These are phyloP conservation scores for Burhinus bistriatus DNA, from an alignment of 2,113 vertebrate species.

Conservation along the genomic window DNA sequence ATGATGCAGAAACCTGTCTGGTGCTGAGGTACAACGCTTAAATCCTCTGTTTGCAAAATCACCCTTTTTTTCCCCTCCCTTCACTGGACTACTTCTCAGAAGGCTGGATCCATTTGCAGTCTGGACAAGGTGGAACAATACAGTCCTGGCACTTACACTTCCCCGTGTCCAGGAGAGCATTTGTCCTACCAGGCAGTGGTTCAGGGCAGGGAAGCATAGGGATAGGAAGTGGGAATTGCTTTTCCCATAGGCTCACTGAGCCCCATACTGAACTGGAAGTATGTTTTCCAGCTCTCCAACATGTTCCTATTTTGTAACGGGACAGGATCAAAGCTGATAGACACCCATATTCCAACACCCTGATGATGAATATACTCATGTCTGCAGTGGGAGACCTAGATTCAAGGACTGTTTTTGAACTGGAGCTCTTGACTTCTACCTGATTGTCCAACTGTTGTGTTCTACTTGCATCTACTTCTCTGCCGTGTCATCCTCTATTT, in stretches of 20 bases:
- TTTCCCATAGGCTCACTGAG: background rate
- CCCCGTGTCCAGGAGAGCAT: accelerated
- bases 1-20: background rate
- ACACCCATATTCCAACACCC: background rate
- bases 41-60: background rate
- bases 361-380: background rate
- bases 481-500: background rate
- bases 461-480: background rate
- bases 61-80: accelerated
- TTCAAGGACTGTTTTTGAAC: background rate
- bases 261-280: background rate
- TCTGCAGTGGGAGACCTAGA: background rate
- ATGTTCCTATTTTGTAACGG: accelerated
- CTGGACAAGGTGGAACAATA: background rate
- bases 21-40: background rate
- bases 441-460: background rate
- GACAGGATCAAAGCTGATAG: background rate
- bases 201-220: background rate
- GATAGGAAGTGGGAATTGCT: background rate
- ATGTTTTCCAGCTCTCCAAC: background rate
- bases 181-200: background rate
- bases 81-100: background rate
- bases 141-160: background rate
- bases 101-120: background rate
- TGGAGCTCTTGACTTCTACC: background rate